Percentiles rank a stretch among this genome's conserved stretches.
These are phyloP conservation scores for Stenolophus ochropezus DNA, from an alignment of 2,888 invertebrate species.

Conservation along the genomic window DNA sequence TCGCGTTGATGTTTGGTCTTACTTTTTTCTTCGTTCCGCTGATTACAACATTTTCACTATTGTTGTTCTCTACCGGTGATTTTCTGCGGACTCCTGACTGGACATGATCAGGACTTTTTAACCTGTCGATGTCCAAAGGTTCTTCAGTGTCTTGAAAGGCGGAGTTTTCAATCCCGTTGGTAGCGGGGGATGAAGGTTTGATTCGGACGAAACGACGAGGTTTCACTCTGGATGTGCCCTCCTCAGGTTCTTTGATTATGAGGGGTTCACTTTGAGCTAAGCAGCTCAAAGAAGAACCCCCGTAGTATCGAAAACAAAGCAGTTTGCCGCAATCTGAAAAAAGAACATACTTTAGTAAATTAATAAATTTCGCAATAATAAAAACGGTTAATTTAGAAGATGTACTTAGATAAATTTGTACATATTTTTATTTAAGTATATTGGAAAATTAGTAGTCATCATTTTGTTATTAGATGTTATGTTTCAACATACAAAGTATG, in stretches of 20 bases:
- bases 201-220: constrained; percentile 72
- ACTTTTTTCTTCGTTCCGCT: constrained; percentile 81
- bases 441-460: too few relatives aligned
- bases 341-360: background rate
- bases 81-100: constrained; percentile 70
- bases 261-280: constrained; percentile 80
- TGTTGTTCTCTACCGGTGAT: constrained; percentile 73
- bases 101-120: constrained; percentile 64
- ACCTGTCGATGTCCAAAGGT: constrained; percentile 60
- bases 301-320: constrained; percentile 83
- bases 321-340: constrained; percentile 81
- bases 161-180: constrained; percentile 71
- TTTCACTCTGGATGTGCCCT: constrained; percentile 72
- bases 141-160: constrained; percentile 69
- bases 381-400: too few relatives aligned
- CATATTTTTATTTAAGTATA: too few relatives aligned
- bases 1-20: constrained; percentile 74
- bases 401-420: too few relatives aligned
- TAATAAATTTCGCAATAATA: too few relatives aligned
- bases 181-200: constrained; percentile 58
- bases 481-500: too few relatives aligned
- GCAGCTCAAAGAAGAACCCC: constrained; percentile 79
- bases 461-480: too few relatives aligned
- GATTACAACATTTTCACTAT: constrained; percentile 67
- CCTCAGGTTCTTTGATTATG: constrained; percentile 77